Evolutionary conservation across 2,797 vertebrate species (phyloP).

Genomic region (Gymnopithys bicolor): DNA sequence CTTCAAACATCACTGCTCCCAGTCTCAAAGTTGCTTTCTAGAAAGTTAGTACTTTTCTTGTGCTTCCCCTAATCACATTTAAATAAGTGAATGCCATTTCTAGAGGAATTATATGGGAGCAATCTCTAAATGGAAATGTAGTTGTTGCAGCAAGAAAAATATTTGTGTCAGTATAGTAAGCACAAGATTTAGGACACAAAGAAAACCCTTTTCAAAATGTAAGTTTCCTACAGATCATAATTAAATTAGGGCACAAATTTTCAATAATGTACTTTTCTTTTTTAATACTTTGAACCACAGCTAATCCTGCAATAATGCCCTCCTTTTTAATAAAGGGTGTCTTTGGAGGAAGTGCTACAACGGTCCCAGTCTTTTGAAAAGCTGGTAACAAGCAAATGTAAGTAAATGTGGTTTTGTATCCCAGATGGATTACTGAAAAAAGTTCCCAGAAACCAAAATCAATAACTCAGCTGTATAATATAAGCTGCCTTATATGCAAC

Average conservation of each 20-base stretch:
- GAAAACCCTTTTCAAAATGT: background rate
- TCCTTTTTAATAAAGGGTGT: constrained; percentile 76
- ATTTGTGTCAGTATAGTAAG: background rate
- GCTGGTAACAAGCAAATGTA: constrained; percentile 86
- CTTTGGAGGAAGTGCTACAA: constrained; percentile 81
- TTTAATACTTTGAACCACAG: background rate
- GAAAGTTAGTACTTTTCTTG: background rate
- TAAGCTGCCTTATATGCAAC: background rate
- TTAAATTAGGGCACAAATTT: background rate
- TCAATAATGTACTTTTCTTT: background rate
- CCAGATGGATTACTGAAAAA: background rate
- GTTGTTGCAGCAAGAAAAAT: background rate
- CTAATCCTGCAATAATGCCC: background rate
- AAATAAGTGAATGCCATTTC: background rate
- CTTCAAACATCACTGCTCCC: background rate
- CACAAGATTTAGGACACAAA: background rate
- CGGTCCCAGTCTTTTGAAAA: constrained; percentile 88
- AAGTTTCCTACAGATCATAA: background rate
- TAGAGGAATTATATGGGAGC: background rate
- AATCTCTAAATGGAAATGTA: background rate
- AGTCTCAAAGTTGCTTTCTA: background rate
- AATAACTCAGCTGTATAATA: background rate
- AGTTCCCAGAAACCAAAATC: background rate
- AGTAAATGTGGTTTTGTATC: constrained; percentile 41
- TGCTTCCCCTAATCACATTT: background rate